Conservation (phyloP, 1,140 invertebrate species). For the Chrysoperla carnea region DNA sequence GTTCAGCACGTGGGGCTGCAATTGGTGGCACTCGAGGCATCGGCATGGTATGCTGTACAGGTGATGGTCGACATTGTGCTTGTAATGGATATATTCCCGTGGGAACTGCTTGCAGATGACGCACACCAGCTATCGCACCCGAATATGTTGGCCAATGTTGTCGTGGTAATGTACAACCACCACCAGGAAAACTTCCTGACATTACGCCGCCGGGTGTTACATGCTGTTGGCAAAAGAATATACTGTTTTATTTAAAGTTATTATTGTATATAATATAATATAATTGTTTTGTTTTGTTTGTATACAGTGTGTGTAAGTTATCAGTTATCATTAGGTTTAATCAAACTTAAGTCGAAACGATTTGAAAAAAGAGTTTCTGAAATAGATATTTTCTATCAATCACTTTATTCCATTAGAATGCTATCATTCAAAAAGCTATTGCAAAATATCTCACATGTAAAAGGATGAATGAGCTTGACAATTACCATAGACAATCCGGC, state of each 20-base stretch:
- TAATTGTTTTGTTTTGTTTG: too few relatives aligned
- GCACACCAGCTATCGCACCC: slow-evolving; percentile 11
- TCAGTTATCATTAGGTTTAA: background rate
- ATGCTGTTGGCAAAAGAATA: slow-evolving; percentile 20
- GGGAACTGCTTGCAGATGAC: slow-evolving; percentile 12
- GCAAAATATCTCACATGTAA: too few relatives aligned
- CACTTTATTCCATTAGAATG: too few relatives aligned
- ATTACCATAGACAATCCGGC: too few relatives aligned
- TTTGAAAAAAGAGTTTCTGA: background rate
- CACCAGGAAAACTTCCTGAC: background rate
- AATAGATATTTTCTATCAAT: too few relatives aligned
- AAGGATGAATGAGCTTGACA: too few relatives aligned
- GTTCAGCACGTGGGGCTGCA: slow-evolving; percentile 9
- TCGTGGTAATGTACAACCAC: slow-evolving; percentile 25
- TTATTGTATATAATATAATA: background rate
- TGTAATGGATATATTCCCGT: slow-evolving; percentile 7
- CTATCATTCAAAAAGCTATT: too few relatives aligned
- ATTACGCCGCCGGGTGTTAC: background rate
- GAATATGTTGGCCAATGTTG: slow-evolving; percentile 24
- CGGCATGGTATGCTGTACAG: background rate
- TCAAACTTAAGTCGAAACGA: too few relatives aligned
- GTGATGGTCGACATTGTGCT: background rate
- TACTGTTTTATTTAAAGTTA: slow-evolving; percentile 12
- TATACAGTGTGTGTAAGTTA: background rate
- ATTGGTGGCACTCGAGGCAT: slow-evolving; percentile 11